These are phyloP conservation scores for Microhierax caerulescens DNA, from an alignment of 2,797 vertebrate genomes.

Conservation along the genomic window DNA sequence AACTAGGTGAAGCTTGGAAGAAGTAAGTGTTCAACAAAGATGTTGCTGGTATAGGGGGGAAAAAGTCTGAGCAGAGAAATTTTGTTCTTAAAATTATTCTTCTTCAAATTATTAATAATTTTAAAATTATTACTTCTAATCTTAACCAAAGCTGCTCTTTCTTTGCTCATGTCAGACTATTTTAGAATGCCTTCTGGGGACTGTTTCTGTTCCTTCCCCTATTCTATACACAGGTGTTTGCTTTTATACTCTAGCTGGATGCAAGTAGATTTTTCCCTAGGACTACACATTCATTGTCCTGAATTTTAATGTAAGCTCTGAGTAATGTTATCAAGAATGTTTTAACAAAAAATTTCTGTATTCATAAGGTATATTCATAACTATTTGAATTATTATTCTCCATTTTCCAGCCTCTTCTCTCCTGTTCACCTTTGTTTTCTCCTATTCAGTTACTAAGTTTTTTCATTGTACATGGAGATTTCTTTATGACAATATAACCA, in stretches of 20 bases:
- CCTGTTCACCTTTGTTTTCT: not conserved
- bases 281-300: not conserved
- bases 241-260: not conserved
- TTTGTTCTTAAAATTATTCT: not conserved
- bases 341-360: not conserved
- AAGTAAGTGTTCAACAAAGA: not conserved
- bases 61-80: not conserved
- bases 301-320: not conserved
- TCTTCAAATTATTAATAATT: not conserved
- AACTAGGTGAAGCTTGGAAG: slow-evolving; percentile 24
- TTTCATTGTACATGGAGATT: not conserved
- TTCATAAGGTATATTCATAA: not conserved
- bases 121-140: not conserved
- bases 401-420: not conserved
- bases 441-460: not conserved
- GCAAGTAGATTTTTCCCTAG: not conserved
- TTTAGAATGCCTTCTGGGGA: not conserved
- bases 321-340: not conserved
- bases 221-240: not conserved
- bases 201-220: not conserved
- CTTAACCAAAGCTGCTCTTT: not conserved
- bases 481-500: not conserved
- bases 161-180: not conserved
- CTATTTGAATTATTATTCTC: not conserved
- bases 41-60: not conserved